These are phyloP conservation scores for Phoronis australis DNA, from an alignment of 2,888 invertebrate species.

Conservation along the genomic window DNA sequence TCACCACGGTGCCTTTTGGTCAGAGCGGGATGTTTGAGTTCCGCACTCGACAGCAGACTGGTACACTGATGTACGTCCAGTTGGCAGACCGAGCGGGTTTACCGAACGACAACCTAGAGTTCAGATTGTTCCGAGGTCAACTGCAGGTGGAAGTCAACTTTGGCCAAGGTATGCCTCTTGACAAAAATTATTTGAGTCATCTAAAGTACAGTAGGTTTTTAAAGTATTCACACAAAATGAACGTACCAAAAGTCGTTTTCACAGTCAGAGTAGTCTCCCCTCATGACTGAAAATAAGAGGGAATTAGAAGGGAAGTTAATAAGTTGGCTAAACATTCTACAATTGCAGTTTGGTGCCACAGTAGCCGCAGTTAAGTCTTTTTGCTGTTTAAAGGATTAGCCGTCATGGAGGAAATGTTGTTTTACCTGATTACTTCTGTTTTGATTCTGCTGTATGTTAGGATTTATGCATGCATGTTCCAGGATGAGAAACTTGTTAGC, in stretches of 20 bases:
- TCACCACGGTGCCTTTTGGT: conserved; percentile 29
- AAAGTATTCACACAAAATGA: conserved; percentile 9
- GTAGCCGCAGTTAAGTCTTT: too few relatives aligned
- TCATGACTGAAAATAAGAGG: too few relatives aligned
- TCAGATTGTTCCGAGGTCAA: conserved; percentile 23
- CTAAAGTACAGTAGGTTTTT: conserved; percentile 2
- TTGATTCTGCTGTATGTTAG: too few relatives aligned
- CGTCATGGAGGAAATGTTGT: too few relatives aligned
- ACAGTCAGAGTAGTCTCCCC: too few relatives aligned
- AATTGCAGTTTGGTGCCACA: too few relatives aligned
- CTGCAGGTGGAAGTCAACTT: conserved; percentile 27
- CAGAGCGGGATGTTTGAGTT: conserved; percentile 30
- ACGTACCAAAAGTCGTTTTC: conserved; percentile 11
- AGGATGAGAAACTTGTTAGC: too few relatives aligned
- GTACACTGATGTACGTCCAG: conserved; percentile 31
- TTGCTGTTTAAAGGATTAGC: too few relatives aligned
- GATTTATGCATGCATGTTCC: too few relatives aligned
- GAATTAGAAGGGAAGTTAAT: too few relatives aligned
- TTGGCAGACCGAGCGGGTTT: conserved; percentile 14
- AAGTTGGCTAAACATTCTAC: too few relatives aligned
- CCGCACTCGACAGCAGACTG: conserved; percentile 26
- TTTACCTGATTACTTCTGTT: too few relatives aligned
- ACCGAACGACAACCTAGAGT: conserved; percentile 23
- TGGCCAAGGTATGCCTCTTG: conserved; percentile 6
- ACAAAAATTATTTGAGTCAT: conserved; percentile 1